Base-by-base conservation (phyloP, 1,140 invertebrate genomes). In the Drepana arcuata region DNA sequence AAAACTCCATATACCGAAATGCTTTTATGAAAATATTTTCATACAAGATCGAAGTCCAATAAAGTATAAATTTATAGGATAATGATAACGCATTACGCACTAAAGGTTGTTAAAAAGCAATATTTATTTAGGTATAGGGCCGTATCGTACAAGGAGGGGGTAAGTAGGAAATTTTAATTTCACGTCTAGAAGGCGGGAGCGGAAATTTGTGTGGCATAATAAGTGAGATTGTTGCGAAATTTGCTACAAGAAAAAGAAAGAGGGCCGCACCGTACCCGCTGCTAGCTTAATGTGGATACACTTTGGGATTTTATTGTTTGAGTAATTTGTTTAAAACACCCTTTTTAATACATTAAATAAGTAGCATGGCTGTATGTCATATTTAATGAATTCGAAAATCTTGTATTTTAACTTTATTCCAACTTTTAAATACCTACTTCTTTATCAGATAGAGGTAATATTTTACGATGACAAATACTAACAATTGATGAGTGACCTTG, bases 191-290 rank as follows among this genome's bases (percentile, higher is more conserved):
- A 50, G 57, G 53, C 55, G 69, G 57, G 65, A 58, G 58, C 70
- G 67, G 73, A 81, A 71, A 81, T 81, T 81, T 78, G 73, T 81
- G 77, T 78, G 71, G 77, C 77, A 81, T 81, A 81, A 78, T 81
- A 81, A 78, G 77, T 81, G 71, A 81, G 77, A 81, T 81, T 81
- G 77, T 81, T 81, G 77, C 73, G 69, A 81, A 81, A 77, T 81
- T 81, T 81, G 73, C 61, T 81, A 78, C 71, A 81, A 81, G 77
- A 81, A 81, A 79, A 81, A 81, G 77, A 78, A 81, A 65, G 67
- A 77, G 77, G 77, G 73, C 73, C 56, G 52, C 61, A 47, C 47
- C 53, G 48, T 47, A 47, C 49, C 34, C 41, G 12, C 47, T 51
- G 21, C 32, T 38, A 15, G 28, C 16, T 18, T 66, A 46, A 27